A percentile compares a stretch with the other conserved stretches of the same genome.
These are phyloP conservation scores for Trichopria drosophilae DNA, from an alignment of 2,888 invertebrate genomes.

Conservation along the genomic window DNA sequence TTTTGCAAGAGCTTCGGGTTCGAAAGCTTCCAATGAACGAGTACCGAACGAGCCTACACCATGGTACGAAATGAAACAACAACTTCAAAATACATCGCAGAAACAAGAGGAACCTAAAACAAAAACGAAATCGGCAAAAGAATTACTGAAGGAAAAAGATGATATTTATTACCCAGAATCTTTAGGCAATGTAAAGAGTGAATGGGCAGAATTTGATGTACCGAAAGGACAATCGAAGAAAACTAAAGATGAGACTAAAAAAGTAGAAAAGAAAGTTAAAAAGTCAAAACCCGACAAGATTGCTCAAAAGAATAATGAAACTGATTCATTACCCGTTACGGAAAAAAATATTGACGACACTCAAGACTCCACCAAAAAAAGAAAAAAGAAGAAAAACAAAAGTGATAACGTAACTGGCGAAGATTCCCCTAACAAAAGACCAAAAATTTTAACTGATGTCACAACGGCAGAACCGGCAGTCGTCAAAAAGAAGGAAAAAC, in stretches of 20 bases:
- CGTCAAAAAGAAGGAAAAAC: conserved; percentile 43
- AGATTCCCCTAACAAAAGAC: no score
- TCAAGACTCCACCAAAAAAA: conserved; percentile 1
- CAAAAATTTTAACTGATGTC: no score
- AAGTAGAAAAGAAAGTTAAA: conserved; percentile 8
- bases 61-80: conserved; percentile 73
- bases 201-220: conserved; percentile 53
- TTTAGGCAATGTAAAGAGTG: conserved; percentile 38
- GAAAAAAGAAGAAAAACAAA: conserved; percentile 7
- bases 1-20: conserved; percentile 74
- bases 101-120: conserved; percentile 23
- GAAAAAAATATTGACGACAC: no score
- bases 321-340: no score
- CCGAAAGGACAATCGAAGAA: no score
- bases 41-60: conserved; percentile 71
- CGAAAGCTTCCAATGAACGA: conserved; percentile 73
- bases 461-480: no score
- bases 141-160: conserved; percentile 59
- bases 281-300: no score
- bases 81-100: conserved; percentile 56
- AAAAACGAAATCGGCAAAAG: conserved; percentile 45
- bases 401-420: conserved; percentile 13
- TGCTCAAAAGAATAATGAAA: neutral
- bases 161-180: conserved; percentile 37
- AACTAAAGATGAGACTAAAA: conserved; percentile 25